Evolutionary conservation across 2,888 invertebrate species (phyloP), one percentile per base, ranked within the genome.

Genomic region (Cheilosia vernalis): DNA sequence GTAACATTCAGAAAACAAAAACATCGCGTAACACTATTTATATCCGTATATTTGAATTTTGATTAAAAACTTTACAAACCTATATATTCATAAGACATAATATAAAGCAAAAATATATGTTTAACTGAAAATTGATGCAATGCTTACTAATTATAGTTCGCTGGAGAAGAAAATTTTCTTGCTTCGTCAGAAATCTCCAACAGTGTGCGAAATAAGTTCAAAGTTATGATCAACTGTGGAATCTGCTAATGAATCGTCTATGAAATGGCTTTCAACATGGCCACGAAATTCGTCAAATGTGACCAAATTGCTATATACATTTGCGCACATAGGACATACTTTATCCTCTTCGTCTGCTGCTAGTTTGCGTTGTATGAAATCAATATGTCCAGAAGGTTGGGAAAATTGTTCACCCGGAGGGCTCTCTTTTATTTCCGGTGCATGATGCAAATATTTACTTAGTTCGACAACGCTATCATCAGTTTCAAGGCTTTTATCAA

Each of bases 191-290:
- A 92, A 92, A 87, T 92, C 91, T 2, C 92, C 91, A 13, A 92
- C 91, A 0, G 91, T 88, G 87, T 91, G 90, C 3, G 91, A 90
- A 53, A 93, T 89, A 77, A 93, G 92, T 87, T 94, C 94, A 90
- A 93, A 93, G 89, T 93, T 93, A 30, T 93, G 93, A 67, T 92
- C 92, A 44, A 93, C 90, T 60, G 93, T 93, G 17, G 87, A 80
- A 88, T 94, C 94, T 9, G 72, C 94, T 94, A 69, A 33, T 2
- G 90, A 91, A 42, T 95, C 94, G 87, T 94, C 94, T 74, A 93
- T 92, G 90, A 97, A 97, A 92, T 97, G 97, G 88, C 93, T 94
- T 90, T 96, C 94, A 33, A 97, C 97, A 91, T 97, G 97, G 77
- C 94, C 93, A 87, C 95, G 94, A 89, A 96, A 96, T 58, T 94